Evolutionary conservation across 2,113 vertebrate genomes (phyloP), one percentile per base, ranked within the genome.

Genomic region (Gopherus evgoodei): DNA sequence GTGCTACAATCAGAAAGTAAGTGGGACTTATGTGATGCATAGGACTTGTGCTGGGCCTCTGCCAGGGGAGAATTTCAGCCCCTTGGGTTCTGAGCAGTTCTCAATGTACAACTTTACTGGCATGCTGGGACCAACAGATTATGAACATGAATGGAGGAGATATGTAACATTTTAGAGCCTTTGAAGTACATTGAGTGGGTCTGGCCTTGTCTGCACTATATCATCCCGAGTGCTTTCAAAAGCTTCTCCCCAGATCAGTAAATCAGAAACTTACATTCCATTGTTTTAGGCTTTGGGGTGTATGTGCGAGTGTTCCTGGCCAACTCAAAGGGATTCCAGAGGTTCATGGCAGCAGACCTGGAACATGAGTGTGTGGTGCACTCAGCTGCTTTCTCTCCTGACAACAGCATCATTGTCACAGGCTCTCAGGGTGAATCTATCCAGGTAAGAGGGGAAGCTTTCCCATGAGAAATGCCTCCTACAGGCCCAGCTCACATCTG

Each of bases 391-490:
- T 92, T 98, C 13, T 98, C 97, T 8, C 86, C 95, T 7, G 96
- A 98, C 81, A 91, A 96, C 59, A 96, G 96, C 25, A 94, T 97
- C 52, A 86, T 98, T 2, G 54, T 97, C 91, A 98, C 98, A 0
- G 98, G 98, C 52, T 98, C 98, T 27, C 96, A 95, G 25, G 98
- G 99, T 57, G 97, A 98, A 4, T 97, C 98, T 42, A 97, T 99
- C 90, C 97, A 98, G 97, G 99, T 96, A 29, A 96, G 97, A 38
- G 27, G 53, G 47, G 6, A 75, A 80, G 2, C 14, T 47, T 78
- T 59, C 83, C 79, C 22, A 0, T 8, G 52, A 75, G 44, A 47
- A 72, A 9, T 62, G 52, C 22, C 86, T 57, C 72, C 42, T 9
- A 62, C 31, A 95, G 82, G 88, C 1, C 29, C 75, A 92, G 53